Conservation (phyloP, 2,888 invertebrate genomes). For the Orthonevra nobilis region DNA sequence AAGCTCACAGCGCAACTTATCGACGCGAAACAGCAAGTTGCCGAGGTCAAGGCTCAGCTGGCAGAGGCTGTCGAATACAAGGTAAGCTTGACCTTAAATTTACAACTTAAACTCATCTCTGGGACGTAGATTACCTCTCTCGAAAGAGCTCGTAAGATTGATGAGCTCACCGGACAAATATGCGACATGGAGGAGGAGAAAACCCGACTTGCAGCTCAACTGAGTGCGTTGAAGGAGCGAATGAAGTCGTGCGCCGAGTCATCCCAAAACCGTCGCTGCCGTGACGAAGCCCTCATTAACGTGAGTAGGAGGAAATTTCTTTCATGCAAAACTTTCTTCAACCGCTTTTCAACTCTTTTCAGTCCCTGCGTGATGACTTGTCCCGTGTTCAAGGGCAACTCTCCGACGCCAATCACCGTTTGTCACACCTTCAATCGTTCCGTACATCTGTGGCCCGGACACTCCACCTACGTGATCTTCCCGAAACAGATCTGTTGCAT, state of each 20-base stretch:
- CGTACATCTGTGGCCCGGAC: constrained; percentile 87
- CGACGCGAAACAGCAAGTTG: constrained; percentile 90
- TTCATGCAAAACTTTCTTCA: not conserved
- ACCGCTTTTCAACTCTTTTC: constrained; percentile 77
- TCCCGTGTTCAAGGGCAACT: constrained; percentile 87
- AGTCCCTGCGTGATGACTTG: constrained; percentile 88
- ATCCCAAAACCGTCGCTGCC: constrained; percentile 78
- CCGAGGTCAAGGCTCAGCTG: constrained; percentile 91
- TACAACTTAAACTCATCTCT: too few relatives aligned
- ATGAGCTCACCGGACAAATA: constrained; percentile 89
- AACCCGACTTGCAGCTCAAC: constrained; percentile 81
- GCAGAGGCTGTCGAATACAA: constrained; percentile 93
- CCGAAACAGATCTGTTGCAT: constrained; percentile 88
- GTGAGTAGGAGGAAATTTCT: constrained; percentile 75
- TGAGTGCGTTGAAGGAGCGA: constrained; percentile 77
- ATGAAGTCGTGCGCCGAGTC: constrained; percentile 78
- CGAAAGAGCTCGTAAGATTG: constrained; percentile 90
- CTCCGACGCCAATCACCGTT: constrained; percentile 87
- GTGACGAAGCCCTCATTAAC: constrained; percentile 79
- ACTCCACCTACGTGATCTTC: constrained; percentile 86
- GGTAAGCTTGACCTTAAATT: too few relatives aligned
- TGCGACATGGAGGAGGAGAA: constrained; percentile 90
- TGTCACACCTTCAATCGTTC: constrained; percentile 89
- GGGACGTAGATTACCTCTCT: constrained; percentile 92
- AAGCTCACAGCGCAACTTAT: constrained; percentile 88